phyloP scores from a whole-genome alignment of 2,797 vertebrate species.

The Sebastes iracundus region DNA sequence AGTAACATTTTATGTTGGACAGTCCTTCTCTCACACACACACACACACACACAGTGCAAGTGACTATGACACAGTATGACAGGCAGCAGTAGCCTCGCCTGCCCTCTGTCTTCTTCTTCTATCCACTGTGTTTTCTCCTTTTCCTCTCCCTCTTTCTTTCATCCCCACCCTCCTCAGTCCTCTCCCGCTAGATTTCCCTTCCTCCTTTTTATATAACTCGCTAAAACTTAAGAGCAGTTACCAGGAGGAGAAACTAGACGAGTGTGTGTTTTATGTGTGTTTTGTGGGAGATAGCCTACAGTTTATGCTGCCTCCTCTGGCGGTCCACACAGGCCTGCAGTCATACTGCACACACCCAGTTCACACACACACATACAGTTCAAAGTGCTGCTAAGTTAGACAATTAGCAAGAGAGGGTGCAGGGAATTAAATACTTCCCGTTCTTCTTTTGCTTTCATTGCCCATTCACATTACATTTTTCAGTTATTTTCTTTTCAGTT shows the following conservation, averaged over 20 bases:
- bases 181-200: neutral
- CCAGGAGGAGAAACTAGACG: neutral
- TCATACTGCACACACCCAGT: neutral
- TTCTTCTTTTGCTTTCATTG: too few species aligned
- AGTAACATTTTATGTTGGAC: constrained; percentile 49
- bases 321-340: neutral
- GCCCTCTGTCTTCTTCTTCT: constrained; percentile 31
- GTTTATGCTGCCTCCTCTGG: neutral
- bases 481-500: neutral
- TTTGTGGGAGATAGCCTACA: neutral
- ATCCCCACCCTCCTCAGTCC: neutral
- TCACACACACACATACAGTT: neutral
- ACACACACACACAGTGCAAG: constrained; percentile 22
- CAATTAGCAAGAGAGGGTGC: constrained; percentile 6
- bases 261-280: neutral
- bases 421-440: neutral
- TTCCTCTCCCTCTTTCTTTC: neutral
- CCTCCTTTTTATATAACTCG: neutral
- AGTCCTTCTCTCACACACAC: constrained; percentile 18
- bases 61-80: constrained; percentile 72
- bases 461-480: neutral
- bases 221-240: neutral
- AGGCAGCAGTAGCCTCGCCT: constrained; percentile 56
- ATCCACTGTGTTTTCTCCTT: neutral
- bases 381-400: constrained; percentile 12